Conservation (phyloP, 1,140 invertebrate species). For the Hypothenemus hampei region DNA sequence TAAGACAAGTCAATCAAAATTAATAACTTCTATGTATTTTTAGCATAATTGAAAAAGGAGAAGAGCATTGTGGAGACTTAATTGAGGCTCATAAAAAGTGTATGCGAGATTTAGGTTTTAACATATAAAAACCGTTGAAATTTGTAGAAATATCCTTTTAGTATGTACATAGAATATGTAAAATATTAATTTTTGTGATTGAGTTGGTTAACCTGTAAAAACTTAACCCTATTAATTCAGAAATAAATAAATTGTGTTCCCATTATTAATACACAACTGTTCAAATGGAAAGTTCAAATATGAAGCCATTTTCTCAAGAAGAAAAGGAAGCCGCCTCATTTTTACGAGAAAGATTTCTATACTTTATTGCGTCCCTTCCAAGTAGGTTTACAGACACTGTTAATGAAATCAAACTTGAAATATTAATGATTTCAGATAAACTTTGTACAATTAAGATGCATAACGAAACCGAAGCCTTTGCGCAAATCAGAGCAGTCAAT, state of each 20-base stretch:
- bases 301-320: too few species aligned
- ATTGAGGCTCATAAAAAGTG: conserved; percentile 97
- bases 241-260: too few species aligned
- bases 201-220: conserved; percentile 13
- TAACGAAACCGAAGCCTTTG: conserved; percentile 32
- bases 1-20: neutral
- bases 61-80: conserved; percentile 82
- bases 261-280: too few species aligned
- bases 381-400: conserved; percentile 21
- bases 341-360: conserved; percentile 37
- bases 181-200: conserved; percentile 8
- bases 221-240: too few species aligned
- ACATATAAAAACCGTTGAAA: conserved; percentile 60
- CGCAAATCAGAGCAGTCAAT: conserved; percentile 36
- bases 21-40: conserved; percentile 46
- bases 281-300: too few species aligned
- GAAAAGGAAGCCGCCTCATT: conserved; percentile 32
- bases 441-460: conserved; percentile 33
- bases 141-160: neutral
- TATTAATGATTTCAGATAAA: conserved; percentile 16
- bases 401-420: too few species aligned
- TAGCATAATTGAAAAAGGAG: conserved; percentile 89
- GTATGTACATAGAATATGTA: neutral
- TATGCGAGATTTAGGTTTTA: conserved; percentile 93
- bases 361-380: conserved; percentile 31